Evolutionary conservation across 2,113 vertebrate species (phyloP).

Genomic region (Mobula birostris): DNA sequence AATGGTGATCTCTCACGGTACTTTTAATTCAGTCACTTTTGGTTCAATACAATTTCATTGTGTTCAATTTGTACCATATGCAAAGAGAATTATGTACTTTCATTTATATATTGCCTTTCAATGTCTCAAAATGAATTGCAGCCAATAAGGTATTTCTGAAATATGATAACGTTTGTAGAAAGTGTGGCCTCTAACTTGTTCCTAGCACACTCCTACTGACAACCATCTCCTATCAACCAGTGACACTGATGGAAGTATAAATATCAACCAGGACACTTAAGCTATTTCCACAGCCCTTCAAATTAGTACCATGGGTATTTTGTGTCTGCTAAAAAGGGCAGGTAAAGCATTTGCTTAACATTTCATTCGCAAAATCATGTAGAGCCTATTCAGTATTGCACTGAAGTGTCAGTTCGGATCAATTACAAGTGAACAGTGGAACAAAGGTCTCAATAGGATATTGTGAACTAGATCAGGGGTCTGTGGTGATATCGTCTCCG

Average conservation of each 20-base stretch:
- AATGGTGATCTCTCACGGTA: background rate
- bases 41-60: background rate
- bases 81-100: background rate
- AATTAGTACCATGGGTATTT: background rate
- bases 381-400: no score
- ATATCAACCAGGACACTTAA: background rate
- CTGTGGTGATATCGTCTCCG: background rate
- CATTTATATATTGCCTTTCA: background rate
- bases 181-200: background rate
- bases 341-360: background rate
- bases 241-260: background rate
- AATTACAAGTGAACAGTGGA: no score
- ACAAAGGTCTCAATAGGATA: no score
- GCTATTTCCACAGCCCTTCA: background rate
- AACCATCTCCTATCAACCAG: background rate
- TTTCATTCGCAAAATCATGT: no score
- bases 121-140: background rate
- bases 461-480: background rate
- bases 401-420: no score
- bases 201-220: background rate
- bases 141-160: background rate
- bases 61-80: background rate
- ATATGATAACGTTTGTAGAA: background rate
- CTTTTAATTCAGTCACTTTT: background rate
- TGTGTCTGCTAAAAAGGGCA: background rate